Evolutionary conservation across 1,140 invertebrate species (phyloP).

Genomic region (Lepidostoma basale): DNA sequence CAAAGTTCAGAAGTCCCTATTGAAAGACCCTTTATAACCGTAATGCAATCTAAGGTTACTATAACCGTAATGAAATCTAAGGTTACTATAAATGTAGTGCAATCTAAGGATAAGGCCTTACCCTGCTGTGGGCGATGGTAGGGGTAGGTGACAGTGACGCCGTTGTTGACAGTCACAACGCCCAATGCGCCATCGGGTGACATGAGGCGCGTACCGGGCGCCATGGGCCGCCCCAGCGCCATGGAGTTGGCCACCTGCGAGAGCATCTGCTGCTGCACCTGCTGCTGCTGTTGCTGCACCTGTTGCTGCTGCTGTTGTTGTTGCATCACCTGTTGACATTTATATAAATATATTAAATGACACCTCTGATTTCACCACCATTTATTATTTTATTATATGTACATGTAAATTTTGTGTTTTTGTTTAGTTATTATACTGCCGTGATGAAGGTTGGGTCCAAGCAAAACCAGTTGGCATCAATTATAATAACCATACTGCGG

Average conservation of each 20-base stretch:
- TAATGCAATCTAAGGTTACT: no score
- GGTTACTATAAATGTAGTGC: not conserved
- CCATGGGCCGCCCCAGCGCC: conserved; percentile 65
- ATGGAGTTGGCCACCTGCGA: conserved; percentile 67
- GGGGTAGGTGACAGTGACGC: conserved; percentile 67
- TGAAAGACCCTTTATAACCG: no score
- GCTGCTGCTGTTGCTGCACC: conserved; percentile 37
- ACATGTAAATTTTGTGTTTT: no score
- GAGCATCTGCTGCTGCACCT: conserved; percentile 62
- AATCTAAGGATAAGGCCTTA: conserved; percentile 12
- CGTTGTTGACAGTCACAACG: conserved; percentile 68
- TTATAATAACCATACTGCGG: no score
- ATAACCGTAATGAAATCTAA: conserved; percentile 1
- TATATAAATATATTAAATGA: no score
- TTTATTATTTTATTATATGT: no score
- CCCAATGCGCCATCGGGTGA: conserved; percentile 69
- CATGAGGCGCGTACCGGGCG: conserved; percentile 65
- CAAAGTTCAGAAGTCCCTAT: no score
- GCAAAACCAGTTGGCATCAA: no score
- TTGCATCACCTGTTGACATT: conserved; percentile 19
- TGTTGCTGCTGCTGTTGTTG: conserved; percentile 22
- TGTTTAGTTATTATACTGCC: no score
- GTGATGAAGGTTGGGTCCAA: no score
- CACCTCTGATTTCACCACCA: no score
- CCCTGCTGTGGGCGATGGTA: conserved; percentile 49